These are phyloP conservation scores for Onychomys torridus DNA, from an alignment of 2,797 vertebrate genomes.

Conservation along the genomic window DNA sequence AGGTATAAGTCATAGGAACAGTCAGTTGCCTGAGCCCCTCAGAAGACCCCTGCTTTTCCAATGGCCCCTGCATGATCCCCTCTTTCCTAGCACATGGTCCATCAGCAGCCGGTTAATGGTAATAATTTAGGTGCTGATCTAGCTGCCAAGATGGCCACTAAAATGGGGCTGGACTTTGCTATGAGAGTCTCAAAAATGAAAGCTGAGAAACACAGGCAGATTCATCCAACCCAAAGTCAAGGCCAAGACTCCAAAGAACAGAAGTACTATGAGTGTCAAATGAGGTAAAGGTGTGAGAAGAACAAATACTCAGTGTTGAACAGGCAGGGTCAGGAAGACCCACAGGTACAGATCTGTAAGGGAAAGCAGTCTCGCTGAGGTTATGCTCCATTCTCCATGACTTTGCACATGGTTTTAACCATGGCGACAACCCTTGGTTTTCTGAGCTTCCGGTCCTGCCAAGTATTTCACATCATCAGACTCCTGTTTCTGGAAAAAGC, in stretches of 20 bases:
- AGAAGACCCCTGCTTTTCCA: background rate
- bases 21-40: background rate
- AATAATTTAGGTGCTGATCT: background rate
- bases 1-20: background rate
- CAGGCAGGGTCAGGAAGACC: too few species aligned
- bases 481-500: background rate
- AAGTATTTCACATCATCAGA: background rate
- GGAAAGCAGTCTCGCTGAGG: background rate
- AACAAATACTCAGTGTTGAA: background rate
- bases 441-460: constrained; percentile 3
- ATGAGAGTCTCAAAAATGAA: background rate
- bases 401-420: background rate
- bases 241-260: background rate
- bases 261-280: background rate
- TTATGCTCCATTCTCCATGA: background rate
- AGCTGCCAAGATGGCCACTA: background rate
- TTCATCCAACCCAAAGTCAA: background rate
- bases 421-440: background rate
- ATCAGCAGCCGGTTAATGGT: background rate
- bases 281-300: background rate
- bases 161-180: background rate
- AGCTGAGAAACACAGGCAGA: background rate
- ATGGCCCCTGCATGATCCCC: too few species aligned
- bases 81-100: background rate
- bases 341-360: background rate